These are phyloP conservation scores for Menura novaehollandiae DNA, from an alignment of 2,113 vertebrate species.

Conservation along the genomic window DNA sequence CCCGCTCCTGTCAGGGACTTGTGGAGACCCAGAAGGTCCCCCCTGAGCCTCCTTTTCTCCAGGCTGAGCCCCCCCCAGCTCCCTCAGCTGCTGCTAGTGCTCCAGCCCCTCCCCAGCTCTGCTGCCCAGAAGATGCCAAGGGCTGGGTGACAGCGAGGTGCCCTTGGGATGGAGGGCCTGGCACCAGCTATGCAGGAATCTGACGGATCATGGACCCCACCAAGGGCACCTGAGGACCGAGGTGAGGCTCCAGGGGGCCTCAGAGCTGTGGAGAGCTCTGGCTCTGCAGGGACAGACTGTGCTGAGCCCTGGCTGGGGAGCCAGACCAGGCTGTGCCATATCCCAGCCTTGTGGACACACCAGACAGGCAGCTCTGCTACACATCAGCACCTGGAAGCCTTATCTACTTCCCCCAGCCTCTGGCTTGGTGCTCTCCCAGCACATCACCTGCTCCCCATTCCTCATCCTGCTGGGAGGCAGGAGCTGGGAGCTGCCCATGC, in stretches of 20 bases:
- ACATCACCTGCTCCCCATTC: not conserved
- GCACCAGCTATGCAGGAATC: not conserved
- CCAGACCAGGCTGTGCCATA: not conserved
- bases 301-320: not conserved
- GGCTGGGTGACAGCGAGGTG: not conserved
- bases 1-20: not conserved
- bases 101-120: not conserved
- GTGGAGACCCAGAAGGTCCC: not conserved
- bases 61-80: not conserved
- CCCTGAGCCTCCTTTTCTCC: not conserved
- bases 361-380: not conserved
- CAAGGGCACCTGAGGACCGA: no score
- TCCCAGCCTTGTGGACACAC: not conserved
- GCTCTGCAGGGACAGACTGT: not conserved
- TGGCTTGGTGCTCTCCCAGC: not conserved
- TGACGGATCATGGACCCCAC: not conserved
- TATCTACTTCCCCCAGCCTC: not conserved
- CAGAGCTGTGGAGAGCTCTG: not conserved
- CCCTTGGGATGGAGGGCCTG: not conserved
- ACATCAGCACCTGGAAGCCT: not conserved
- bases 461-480: not conserved
- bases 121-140: not conserved
- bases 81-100: not conserved
- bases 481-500: not conserved
- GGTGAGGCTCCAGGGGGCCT: not conserved